Conservation (phyloP, 2,113 vertebrate genomes). For the Leucoraja erinaceus region DNA sequence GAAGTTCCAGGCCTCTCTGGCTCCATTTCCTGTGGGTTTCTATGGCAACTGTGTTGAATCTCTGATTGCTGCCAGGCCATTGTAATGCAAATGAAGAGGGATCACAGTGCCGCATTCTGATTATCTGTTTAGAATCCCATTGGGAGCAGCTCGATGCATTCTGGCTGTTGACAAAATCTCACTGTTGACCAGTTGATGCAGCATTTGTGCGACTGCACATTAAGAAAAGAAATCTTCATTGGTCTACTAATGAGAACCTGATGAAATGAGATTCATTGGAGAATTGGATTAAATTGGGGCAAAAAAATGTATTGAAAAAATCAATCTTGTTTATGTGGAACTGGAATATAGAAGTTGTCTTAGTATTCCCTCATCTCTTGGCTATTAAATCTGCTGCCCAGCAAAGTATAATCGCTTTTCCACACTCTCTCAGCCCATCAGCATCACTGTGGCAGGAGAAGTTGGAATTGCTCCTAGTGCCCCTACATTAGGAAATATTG, state of each 20-base stretch:
- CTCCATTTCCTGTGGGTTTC: constrained; percentile 40
- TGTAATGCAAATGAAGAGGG: constrained; percentile 40
- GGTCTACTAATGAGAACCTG: neutral
- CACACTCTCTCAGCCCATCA: neutral
- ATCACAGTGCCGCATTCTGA: constrained; percentile 40
- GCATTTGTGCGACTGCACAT: neutral
- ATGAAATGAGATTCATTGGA: neutral
- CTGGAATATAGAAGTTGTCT: neutral
- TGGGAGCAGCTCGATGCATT: constrained; percentile 33
- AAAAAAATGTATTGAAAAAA: neutral
- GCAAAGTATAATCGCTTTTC: neutral
- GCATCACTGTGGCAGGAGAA: neutral
- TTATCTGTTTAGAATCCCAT: constrained; percentile 41
- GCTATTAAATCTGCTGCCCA: neutral
- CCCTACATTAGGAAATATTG: neutral
- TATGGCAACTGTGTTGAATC: constrained; percentile 39
- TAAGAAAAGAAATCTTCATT: neutral
- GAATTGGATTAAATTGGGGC: neutral
- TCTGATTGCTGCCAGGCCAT: constrained; percentile 41
- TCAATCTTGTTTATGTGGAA: neutral
- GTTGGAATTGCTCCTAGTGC: neutral
- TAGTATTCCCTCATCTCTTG: neutral
- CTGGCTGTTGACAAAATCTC: constrained; percentile 39
- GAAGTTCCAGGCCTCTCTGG: constrained; percentile 29
- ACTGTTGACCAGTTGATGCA: constrained; percentile 10